Base-by-base conservation (phyloP, 2,113 vertebrate species). In the Microtus richardsoni region DNA sequence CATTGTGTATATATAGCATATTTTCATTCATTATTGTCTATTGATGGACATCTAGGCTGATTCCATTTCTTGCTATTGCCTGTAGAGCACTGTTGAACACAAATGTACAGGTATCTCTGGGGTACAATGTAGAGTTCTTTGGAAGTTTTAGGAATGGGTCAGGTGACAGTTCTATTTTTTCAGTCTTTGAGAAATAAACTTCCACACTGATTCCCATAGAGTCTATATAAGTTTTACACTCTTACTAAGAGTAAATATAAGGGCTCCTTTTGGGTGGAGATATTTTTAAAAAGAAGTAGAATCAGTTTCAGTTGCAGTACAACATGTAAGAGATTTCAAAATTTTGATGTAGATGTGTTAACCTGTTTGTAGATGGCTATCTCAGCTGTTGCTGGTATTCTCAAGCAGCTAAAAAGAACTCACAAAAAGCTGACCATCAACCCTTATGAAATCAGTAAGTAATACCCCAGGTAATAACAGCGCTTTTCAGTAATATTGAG, bases 401-500 rank as follows among this genome's bases (percentile, higher is more conserved):
- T 99, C 96, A 99, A 99, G 91, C 99, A 99, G 93, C 98, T 99
- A 75, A 99, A 99, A 97, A 99, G 99, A 97, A 96, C 98, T 2
- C 99, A 99, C 96, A 99, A 99, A 98, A 99, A 99, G 98, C 97
- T 99, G 95, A 98, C 98, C n/a, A 97, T 99, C 96, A 99, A 98
- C 96, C 99, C 99, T 28, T 99, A 98, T 0, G 98, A 99, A 98
- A 99, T 99, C 95, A 99, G 99, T 99, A 99, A 97, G 99, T 98
- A 97, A 89, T 87, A 54, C 22, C 90, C 39, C 89, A 71, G 75
- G 41, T 49, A 47, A 75, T 94, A 83, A 77, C 54, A 58, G 26
- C 66, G 16, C 47, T 89, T 94, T 90, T 92, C 36, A 78, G 19
- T 80, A 73, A 90, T 62, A 92, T 60, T 92, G 19, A 19, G 33